These are phyloP conservation scores for Porites lobata DNA, from an alignment of 92 coral and sea anemone species.

Conservation along the genomic window DNA sequence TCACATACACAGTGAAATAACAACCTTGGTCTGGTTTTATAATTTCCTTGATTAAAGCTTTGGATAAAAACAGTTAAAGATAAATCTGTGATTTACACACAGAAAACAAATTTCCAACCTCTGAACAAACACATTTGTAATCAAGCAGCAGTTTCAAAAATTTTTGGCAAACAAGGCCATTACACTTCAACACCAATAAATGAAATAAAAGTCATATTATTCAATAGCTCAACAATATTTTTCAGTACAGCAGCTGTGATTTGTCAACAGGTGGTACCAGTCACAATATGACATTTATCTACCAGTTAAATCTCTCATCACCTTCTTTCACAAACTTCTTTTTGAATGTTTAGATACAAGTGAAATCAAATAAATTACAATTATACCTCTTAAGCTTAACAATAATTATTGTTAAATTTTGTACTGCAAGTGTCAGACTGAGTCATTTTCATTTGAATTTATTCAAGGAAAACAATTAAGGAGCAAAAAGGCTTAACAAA, in stretches of 20 bases:
- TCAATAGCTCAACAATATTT: neutral
- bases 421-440: no score
- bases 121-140: no score
- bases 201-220: neutral
- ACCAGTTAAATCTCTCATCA: neutral
- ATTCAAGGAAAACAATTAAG: no score
- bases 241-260: neutral
- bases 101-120: no score
- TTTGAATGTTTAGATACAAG: neutral
- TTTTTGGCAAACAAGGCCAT: neutral
- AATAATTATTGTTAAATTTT: no score
- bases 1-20: neutral
- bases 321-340: neutral
- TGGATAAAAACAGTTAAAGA: no score
- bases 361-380: neutral
- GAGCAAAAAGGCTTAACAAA: no score
- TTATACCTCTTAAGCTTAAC: neutral
- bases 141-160: no score
- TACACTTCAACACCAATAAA: neutral
- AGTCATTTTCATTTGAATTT: no score
- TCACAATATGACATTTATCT: neutral
- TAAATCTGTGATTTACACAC: no score
- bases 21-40: neutral
- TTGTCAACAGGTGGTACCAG: conserved; percentile 28
- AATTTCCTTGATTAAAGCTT: no score